Conservation (phyloP, 2,797 vertebrate genomes). For the Enteromius afrohamiltoni region DNA sequence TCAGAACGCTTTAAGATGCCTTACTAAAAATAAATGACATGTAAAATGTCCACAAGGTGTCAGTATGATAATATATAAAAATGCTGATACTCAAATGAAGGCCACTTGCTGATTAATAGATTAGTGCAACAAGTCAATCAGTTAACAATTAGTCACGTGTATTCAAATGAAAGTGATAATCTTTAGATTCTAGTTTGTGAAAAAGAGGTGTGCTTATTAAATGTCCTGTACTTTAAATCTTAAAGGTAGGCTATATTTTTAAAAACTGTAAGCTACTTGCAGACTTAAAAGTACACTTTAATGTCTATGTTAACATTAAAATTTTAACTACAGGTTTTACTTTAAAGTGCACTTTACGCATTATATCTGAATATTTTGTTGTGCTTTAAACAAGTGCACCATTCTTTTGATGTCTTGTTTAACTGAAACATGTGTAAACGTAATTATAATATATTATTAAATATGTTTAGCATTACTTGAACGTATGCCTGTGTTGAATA, state of each 20-base stretch:
- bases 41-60: conserved; percentile 44
- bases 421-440: neutral
- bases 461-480: conserved; percentile 3
- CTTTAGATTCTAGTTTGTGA: neutral
- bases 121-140: neutral
- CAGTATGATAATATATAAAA: conserved; percentile 22
- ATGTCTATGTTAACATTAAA: neutral
- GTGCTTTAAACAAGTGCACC: neutral
- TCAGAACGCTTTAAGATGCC: neutral
- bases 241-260: neutral
- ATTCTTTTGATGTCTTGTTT: neutral
- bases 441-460: neutral
- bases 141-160: neutral
- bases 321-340: neutral
- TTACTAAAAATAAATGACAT: neutral
- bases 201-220: neutral
- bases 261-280: neutral
- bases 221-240: neutral
- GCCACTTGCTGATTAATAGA: neutral
- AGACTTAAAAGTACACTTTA: neutral
- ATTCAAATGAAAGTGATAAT: neutral
- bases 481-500: neutral
- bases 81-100: neutral
- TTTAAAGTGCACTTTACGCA: neutral
- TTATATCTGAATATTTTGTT: neutral